Conservation (phyloP, 2,888 invertebrate species). For the Ophioninae sp. region DNA sequence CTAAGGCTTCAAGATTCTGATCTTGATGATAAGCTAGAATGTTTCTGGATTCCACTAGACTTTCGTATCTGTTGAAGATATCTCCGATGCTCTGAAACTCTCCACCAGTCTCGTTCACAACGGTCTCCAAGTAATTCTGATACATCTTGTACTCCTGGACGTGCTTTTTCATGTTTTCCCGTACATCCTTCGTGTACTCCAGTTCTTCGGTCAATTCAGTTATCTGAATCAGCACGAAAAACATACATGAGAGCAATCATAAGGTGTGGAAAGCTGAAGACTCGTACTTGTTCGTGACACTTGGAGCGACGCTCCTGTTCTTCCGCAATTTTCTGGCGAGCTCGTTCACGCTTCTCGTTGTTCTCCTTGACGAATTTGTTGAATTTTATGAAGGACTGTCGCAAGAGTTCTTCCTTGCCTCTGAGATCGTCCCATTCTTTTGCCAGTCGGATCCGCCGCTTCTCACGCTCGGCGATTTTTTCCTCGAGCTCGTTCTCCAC, state of each 20-base stretch:
- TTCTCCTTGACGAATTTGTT: conserved; percentile 86
- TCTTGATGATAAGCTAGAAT: conserved; percentile 83
- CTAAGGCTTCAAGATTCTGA: conserved; percentile 83
- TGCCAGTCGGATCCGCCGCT: conserved; percentile 81
- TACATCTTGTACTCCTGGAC: conserved; percentile 84
- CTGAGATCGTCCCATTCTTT: conserved; percentile 83
- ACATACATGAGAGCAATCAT: neutral
- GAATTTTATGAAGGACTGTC: conserved; percentile 84
- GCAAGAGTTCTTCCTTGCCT: conserved; percentile 82
- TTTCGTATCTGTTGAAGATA: conserved; percentile 85
- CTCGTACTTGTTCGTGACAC: conserved; percentile 80
- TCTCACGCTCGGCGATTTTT: conserved; percentile 81
- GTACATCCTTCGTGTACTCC: conserved; percentile 81
- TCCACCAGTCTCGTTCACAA: conserved; percentile 82
- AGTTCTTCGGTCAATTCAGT: conserved; percentile 82
- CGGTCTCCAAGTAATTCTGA: conserved; percentile 84
- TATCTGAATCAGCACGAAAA: conserved; percentile 73
- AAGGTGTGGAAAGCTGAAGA: neutral
- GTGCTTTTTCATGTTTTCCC: conserved; percentile 83
- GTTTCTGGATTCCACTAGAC: conserved; percentile 84
- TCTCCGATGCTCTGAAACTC: conserved; percentile 84
- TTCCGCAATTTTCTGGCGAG: conserved; percentile 83
- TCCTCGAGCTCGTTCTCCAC: conserved; percentile 82
- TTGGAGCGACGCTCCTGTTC: conserved; percentile 82
- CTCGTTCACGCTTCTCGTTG: conserved; percentile 85